Base-by-base conservation (phyloP, 2,797 vertebrate species). In the Hipposideros larvatus region DNA sequence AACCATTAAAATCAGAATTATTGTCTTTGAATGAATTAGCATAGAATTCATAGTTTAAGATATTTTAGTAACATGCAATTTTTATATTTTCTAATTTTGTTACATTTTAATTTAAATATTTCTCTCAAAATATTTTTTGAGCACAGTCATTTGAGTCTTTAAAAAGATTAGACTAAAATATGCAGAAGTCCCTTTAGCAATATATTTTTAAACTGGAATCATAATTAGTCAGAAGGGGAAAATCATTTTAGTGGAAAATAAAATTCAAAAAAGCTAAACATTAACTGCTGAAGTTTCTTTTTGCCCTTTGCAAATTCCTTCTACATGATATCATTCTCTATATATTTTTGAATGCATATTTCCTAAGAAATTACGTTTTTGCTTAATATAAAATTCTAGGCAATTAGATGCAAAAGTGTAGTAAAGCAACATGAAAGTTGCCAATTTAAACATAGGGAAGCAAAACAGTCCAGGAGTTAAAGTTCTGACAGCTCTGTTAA, bases 361-460 rank as follows among this genome's bases (percentile, higher is more conserved):
- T 98, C 63, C 89, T 97, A 94, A 95, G 96, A 96, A 96, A 97
- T 97, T 97, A 96, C 85, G 46, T 97, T 97, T 97, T 95, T 93
- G 55, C 93, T 96, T 97, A 94, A 97, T 94, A 97, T 96, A 96
- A 97, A 96, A 97, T 95, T 93, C 53, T 96, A 94, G 96, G 94
- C 92, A 98, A 97, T 97, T 96, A 97, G 95, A 97, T 97, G 85
- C 96, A 96, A 94, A 96, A 95, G 80, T 79, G 34, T 74, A 83
- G 87, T 96, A 94, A 96, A 97, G 95, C 66, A 97, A 95, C 68
- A 90, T 75, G 48, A 77, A 91, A 91, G 77, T 94, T 96, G 97
- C 97, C 97, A 98, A 85, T 92, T 97, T 97, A 97, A 97, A 97
- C 96, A 98, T 0, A 71, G 34, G 51, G 87, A 91, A 96, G 92